Evolutionary conservation across 2,113 vertebrate genomes (phyloP).

Genomic region (Gambusia holbrooki): DNA sequence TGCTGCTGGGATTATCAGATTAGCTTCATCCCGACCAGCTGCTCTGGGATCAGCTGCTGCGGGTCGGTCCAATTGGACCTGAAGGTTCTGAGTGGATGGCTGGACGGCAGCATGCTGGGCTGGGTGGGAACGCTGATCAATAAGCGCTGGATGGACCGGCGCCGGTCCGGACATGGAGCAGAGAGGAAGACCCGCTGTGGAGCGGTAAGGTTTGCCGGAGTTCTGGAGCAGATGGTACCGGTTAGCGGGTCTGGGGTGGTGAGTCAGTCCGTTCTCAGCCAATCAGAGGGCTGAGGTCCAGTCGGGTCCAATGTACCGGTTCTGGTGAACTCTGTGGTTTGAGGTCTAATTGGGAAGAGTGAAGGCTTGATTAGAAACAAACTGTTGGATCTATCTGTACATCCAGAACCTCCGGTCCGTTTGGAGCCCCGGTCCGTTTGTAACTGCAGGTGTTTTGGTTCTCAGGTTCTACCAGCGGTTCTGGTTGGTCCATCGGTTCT

Average conservation of each 20-base stretch:
- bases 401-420: no score
- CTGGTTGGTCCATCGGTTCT: no score
- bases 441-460: no score
- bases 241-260: background rate
- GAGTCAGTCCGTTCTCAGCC: background rate
- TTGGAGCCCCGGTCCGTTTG: no score
- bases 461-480: no score
- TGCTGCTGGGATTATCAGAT: constrained; percentile 74
- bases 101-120: constrained; percentile 63
- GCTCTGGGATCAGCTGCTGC: constrained; percentile 28
- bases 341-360: no score
- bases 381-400: no score
- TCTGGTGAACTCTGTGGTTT: no score
- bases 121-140: constrained; percentile 72
- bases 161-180: background rate
- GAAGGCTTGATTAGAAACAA: no score
- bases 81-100: background rate
- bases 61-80: background rate
- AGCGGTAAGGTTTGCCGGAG: constrained; percentile 32
- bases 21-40: constrained; percentile 46
- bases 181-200: constrained; percentile 20
- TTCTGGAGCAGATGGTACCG: no score
- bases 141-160: constrained; percentile 58
- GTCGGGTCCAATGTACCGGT: background rate
- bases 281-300: background rate